phyloP scores from a whole-genome alignment of 2,888 invertebrate genomes.

The Drosophila neotestacea region DNA sequence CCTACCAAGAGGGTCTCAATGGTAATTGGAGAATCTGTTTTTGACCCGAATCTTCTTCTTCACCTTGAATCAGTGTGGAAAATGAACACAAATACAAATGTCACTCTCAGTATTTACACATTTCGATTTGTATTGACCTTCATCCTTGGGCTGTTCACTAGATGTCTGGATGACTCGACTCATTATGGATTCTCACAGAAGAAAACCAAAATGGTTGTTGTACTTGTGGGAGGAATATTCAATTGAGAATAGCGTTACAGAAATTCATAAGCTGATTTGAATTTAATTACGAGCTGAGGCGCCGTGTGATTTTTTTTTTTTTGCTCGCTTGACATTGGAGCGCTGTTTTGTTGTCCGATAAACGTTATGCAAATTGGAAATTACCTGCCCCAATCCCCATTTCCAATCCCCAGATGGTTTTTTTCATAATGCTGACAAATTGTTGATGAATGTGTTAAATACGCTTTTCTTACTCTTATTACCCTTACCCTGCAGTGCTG shows the following conservation, averaged over 20 bases:
- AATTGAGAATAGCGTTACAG: constrained; percentile 37
- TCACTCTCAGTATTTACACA: constrained; percentile 3
- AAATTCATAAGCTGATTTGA: constrained; percentile 65
- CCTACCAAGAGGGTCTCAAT: background rate
- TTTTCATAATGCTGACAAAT: constrained; percentile 71
- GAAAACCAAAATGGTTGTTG: constrained; percentile 9
- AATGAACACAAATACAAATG: constrained; percentile 2
- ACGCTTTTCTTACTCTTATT: constrained; percentile 25
- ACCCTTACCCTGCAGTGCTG: background rate
- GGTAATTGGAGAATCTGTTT: constrained; percentile 8
- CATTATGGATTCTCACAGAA: background rate
- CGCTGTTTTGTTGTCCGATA: constrained; percentile 57
- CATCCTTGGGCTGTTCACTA: background rate
- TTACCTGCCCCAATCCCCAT: constrained; percentile 8
- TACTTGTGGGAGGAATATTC: constrained; percentile 27
- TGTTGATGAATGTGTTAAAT: constrained; percentile 76
- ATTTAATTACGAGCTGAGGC: constrained; percentile 64
- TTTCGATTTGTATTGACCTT: constrained; percentile 1
- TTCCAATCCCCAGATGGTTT: constrained; percentile 23
- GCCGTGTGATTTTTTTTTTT: constrained; percentile 21
- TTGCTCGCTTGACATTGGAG: constrained; percentile 39
- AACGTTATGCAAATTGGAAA: constrained; percentile 72
- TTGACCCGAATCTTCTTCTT: constrained; percentile 1
- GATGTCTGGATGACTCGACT: constrained; percentile 13
- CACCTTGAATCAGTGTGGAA: background rate